phyloP scores from a whole-genome alignment of 2,888 invertebrate genomes.

The Ectemnius continuus region DNA sequence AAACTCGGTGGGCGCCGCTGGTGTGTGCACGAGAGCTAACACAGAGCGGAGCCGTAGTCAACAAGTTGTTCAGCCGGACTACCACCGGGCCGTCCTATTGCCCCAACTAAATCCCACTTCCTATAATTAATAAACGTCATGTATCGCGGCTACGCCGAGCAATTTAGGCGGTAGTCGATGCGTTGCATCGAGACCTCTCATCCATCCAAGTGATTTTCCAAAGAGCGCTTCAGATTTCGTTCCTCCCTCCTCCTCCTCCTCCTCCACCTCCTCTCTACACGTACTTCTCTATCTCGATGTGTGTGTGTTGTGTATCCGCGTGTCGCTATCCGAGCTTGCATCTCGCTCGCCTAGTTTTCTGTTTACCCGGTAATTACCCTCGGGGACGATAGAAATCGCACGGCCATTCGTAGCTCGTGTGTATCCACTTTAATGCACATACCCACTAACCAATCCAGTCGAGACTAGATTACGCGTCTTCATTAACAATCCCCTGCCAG shows the following conservation, averaged over 20 bases:
- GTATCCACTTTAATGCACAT: neutral
- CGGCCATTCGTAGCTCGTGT: too few species aligned
- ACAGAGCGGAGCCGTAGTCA: slow-evolving; percentile 60
- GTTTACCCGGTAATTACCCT: too few species aligned
- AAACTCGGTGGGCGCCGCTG: neutral
- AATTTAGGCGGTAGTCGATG: slow-evolving; percentile 56
- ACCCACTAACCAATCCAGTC: neutral
- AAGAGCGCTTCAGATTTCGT: slow-evolving; percentile 50
- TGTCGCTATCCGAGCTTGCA: too few species aligned
- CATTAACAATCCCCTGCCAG: too few species aligned
- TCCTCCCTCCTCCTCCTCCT: slow-evolving; percentile 41
- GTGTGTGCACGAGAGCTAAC: slow-evolving; percentile 27
- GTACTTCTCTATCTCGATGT: too few species aligned
- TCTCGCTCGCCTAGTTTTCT: too few species aligned
- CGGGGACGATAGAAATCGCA: too few species aligned
- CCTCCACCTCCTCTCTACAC: slow-evolving; percentile 30
- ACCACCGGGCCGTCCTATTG: slow-evolving; percentile 38
- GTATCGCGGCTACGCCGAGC: slow-evolving; percentile 60
- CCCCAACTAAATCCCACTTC: slow-evolving; percentile 67
- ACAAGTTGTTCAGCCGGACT: slow-evolving; percentile 67
- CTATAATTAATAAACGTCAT: slow-evolving; percentile 68
- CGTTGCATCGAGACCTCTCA: slow-evolving; percentile 51
- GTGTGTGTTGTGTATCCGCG: too few species aligned
- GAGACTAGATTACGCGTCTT: too few species aligned
- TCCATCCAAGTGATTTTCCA: slow-evolving; percentile 51